Base-by-base conservation (phyloP, 92 coral and sea anemone species). In the Nematostella vectensis region DNA sequence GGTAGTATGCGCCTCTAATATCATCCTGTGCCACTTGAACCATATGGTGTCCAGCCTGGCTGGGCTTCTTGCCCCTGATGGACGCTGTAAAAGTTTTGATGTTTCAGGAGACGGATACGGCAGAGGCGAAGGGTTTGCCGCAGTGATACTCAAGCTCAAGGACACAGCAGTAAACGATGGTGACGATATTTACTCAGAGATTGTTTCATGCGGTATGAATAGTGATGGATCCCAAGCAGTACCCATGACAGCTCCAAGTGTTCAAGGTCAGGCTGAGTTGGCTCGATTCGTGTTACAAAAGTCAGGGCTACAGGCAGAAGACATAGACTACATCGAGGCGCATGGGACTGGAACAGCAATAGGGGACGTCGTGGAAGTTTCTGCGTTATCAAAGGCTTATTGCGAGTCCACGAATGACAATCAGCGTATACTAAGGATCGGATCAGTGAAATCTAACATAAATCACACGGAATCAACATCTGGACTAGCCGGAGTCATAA, bases 81-180 rank as follows among this genome's bases (percentile, higher is more conserved):
- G 95, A 9, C 88, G 88, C 1, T 83, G 94, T 33, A 89, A 83
- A 48, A 61, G 88, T 28, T 89, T 83, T 52, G 89, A 89, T 40
- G 77, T 72, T 13, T 76, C 78, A 12, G 94, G 88, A 1, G 94
- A 89, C 50, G 96, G 96, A 1, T 89, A 89, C 36, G 94, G 96
- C n/a, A 58, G 96, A 8, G 94, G 94, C 15, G 96, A 89, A 58
- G 94, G 96, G 23, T 68, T 84, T 25, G 96, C 85, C 26, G 94
- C 85, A 15, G 80, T 89, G 3, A 47, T 84, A 25, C 59, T 89
- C 0, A 83, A 89, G 31, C 68, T 64, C 8, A 75, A 81, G 3
- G 33, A 57, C 6, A 52, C 58, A 18, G 65, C 89, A 2, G 22
- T 65, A 11, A 49, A 47, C 15, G 89, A 84, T 45, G 29, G 55